Percentiles rank a stretch among this genome's conserved stretches.
Evolutionary conservation across 2,113 vertebrate species (phyloP).

Genomic region (Myotis yumanensis): DNA sequence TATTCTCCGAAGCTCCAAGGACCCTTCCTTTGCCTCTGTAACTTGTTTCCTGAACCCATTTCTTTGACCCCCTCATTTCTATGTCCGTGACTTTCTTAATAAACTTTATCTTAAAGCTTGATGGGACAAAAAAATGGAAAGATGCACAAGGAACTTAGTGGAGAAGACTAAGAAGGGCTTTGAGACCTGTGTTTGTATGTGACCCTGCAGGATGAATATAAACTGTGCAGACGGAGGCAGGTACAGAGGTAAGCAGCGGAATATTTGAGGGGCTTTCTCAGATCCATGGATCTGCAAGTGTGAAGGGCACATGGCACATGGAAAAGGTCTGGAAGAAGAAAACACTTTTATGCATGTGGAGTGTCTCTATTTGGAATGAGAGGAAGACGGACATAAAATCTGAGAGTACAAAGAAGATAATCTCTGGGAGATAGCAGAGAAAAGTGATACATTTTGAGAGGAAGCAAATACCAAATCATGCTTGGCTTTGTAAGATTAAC

Average conservation of each 20-base stretch:
- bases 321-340: not conserved
- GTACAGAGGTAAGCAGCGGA: not conserved
- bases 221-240: not conserved
- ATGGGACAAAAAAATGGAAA: no score
- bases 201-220: not conserved
- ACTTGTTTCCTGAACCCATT: no score
- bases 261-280: not conserved
- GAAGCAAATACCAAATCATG: not conserved
- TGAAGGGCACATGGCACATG: not conserved
- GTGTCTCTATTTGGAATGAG: not conserved
- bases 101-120: no score
- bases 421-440: not conserved
- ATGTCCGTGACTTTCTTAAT: no score
- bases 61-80: no score
- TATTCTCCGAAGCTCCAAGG: no score
- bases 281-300: not conserved
- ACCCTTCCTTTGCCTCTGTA: no score
- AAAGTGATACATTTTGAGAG: not conserved
- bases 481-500: not conserved
- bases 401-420: not conserved
- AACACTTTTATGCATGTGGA: not conserved
- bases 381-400: not conserved
- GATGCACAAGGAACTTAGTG: not conserved
- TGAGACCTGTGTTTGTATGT: fast-evolving
- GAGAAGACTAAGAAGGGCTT: not conserved